Evolutionary conservation across 2,888 invertebrate species (phyloP), one percentile per base, ranked within the genome.

Genomic region (Zootermopsis nevadensis): DNA sequence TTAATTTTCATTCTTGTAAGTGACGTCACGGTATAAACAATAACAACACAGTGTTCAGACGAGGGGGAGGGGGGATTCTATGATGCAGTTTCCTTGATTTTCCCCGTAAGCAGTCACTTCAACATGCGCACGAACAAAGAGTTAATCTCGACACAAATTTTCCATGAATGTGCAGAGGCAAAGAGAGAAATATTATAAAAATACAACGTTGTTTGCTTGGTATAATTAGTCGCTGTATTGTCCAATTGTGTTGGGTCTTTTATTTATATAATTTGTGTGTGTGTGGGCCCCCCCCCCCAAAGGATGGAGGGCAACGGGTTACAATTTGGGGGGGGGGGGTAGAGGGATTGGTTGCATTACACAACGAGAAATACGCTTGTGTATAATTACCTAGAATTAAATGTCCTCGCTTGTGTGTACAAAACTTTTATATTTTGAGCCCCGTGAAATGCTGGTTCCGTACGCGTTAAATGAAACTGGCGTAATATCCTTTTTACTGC

Each of bases 131-230:
- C 27, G 66, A 67, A 67, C 67, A 67, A 67, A 6, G 22, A 67
- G n/a, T 30, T 67, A 30, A 67, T 67, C 67, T 67, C 67, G 67
- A 4, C 67, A 31, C 67, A 67, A 67, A 67, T 67, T 67, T 67
- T 67, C 27, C 67, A 67, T 67, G 67, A n/a, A 66, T 66, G 66
- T 66, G 8, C 66, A 66, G 66, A 66, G 66, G 27, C 12, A 66
- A 24, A n/a, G 67, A 30, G 67, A 30, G 67, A 67, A 67, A 27
- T 30, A 66, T n/a, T n/a, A n/a, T 27, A n/a, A 67, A 30, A 67
- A 67, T 8, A 27, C 27, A 67, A 1, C 67, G 30, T 30, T 30
- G 30, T 31, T n/a, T 30, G 67, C 67, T 67, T 30, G 67, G 30
- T 67, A 30, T 67, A 67, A 67, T 67, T 67, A 67, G 67, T 67